Evolutionary conservation across 2,888 invertebrate species (phyloP).

Genomic region (Nomada ferruginata): DNA sequence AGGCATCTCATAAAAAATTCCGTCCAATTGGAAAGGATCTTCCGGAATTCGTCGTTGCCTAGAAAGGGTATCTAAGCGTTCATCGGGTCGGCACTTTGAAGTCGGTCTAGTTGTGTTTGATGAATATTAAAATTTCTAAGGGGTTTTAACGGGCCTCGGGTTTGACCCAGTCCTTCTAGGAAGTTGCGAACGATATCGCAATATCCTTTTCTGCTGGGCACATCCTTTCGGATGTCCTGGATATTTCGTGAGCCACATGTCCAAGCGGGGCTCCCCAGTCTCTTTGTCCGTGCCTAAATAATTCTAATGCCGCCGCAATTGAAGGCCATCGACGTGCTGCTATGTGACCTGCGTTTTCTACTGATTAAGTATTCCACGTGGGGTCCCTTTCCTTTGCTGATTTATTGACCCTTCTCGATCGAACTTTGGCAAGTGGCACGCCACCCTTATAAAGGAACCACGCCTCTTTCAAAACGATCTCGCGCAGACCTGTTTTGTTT

Average conservation of each 20-base stretch:
- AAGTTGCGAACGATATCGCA: conserved; percentile 54
- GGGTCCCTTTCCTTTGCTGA: conserved; percentile 35
- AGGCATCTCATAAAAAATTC: conserved; percentile 34
- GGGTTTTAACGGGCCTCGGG: conserved; percentile 30
- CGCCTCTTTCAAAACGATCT: conserved; percentile 13
- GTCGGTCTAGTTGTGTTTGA: conserved; percentile 29
- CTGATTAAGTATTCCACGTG: conserved; percentile 67
- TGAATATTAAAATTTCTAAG: conserved; percentile 63
- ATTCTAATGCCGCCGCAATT: conserved; percentile 64
- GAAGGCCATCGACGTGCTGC: conserved; percentile 57
- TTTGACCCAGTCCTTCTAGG: conserved; percentile 47
- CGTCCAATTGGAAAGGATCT: conserved; percentile 45
- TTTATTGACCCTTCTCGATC: conserved; percentile 51
- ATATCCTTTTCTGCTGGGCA: conserved; percentile 30
- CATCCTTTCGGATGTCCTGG: conserved; percentile 58
- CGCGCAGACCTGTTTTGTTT: conserved; percentile 1
- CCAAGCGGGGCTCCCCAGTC: conserved; percentile 24
- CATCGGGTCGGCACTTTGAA: conserved; percentile 43
- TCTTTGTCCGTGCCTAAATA: conserved; percentile 45
- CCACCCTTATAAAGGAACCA: conserved; percentile 45
- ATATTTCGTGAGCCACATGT: conserved; percentile 60
- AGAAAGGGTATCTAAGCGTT: conserved; percentile 22
- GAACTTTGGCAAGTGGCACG: conserved; percentile 46
- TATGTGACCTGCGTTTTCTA: conserved; percentile 62
- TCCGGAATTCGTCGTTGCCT: conserved; percentile 30